phyloP scores from a whole-genome alignment of 1,140 invertebrate species.

The Ericerus pela region DNA sequence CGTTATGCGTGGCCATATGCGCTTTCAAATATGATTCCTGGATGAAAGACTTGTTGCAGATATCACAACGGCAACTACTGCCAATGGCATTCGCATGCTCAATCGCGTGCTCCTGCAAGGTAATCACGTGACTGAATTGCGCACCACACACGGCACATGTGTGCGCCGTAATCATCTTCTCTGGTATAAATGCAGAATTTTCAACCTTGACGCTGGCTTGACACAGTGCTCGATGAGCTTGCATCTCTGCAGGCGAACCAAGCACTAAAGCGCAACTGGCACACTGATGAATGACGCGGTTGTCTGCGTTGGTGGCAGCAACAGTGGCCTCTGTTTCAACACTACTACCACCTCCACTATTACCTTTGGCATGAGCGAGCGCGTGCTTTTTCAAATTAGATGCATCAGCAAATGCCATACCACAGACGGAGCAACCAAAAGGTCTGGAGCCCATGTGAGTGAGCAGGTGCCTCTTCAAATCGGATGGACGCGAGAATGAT shows the following conservation, averaged over 20 bases:
- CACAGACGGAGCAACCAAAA: conserved; percentile 23
- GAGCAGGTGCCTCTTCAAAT: conserved; percentile 38
- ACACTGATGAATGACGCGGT: conserved; percentile 2
- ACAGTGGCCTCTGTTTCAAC: no score
- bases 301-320: no score
- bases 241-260: conserved; percentile 18
- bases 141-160: conserved; percentile 26
- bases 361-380: conserved; percentile 20
- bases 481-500: conserved; percentile 45
- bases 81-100: conserved; percentile 31
- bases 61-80: conserved; percentile 34
- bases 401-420: conserved; percentile 22
- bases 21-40: conserved; percentile 37
- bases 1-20: conserved; percentile 58
- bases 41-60: conserved; percentile 29
- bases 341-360: no score
- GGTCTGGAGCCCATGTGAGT: conserved; percentile 24
- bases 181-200: not conserved
- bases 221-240: conserved; percentile 8
- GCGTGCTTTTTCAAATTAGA: conserved; percentile 24
- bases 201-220: not conserved
- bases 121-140: conserved; percentile 24
- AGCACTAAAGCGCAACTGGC: no score
- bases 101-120: conserved; percentile 21
- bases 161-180: conserved; percentile 14